Conservation (phyloP, 1,140 invertebrate species). For the Euglossa dilemma region DNA sequence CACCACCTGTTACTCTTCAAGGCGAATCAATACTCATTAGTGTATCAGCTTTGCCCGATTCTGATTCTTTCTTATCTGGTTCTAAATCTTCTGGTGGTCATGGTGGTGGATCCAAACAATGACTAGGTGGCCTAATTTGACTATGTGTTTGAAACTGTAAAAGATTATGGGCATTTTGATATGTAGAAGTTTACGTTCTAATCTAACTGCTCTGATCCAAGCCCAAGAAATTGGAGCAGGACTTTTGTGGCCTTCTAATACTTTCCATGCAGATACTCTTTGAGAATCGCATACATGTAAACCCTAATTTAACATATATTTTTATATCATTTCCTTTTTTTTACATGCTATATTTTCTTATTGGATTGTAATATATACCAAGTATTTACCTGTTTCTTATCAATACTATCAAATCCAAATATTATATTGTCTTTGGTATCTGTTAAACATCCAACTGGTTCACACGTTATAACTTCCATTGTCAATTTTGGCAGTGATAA, state of each 20-base stretch:
- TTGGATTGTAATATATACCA: too few species aligned
- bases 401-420: slow-evolving; percentile 94
- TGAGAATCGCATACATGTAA: slow-evolving; percentile 96
- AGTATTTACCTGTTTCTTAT: slow-evolving; percentile 91
- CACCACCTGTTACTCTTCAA: slow-evolving; percentile 69
- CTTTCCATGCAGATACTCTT: slow-evolving; percentile 96
- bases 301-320: slow-evolving; percentile 83
- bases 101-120: slow-evolving; percentile 94
- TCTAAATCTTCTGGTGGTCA: slow-evolving; percentile 96
- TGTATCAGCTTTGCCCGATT: slow-evolving; percentile 84
- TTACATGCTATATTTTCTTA: too few species aligned
- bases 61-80: slow-evolving; percentile 85
- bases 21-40: slow-evolving; percentile 83
- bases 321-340: slow-evolving; percentile 40
- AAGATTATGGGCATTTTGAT: slow-evolving; percentile 94
- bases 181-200: slow-evolving; percentile 95
- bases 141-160: slow-evolving; percentile 96
- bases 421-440: slow-evolving; percentile 98
- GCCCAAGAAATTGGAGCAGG: slow-evolving; percentile 97
- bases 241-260: slow-evolving; percentile 98
- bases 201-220: slow-evolving; percentile 97
- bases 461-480: slow-evolving; percentile 95
- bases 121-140: slow-evolving; percentile 90
- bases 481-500: slow-evolving; percentile 93
- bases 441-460: slow-evolving; percentile 93